These are phyloP conservation scores for Drosophila pegasa DNA, from an alignment of 2,888 invertebrate species.

Conservation along the genomic window DNA sequence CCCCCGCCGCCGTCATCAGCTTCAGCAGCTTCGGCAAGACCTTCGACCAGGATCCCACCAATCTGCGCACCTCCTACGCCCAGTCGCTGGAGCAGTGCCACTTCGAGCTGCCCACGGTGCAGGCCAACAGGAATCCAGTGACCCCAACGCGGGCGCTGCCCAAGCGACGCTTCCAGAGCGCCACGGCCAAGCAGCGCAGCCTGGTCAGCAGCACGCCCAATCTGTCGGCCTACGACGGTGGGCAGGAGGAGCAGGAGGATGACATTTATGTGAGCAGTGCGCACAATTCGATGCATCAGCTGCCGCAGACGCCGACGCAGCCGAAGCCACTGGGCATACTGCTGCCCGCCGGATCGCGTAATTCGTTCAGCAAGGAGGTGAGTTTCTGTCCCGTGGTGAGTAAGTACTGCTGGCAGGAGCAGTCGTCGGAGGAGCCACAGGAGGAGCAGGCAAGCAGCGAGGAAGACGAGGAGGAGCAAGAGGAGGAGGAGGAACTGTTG, in stretches of 20 bases:
- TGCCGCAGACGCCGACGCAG: slow-evolving; percentile 82
- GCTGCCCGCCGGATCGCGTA: slow-evolving; percentile 80
- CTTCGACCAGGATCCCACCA: slow-evolving; percentile 85
- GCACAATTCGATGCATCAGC: slow-evolving; percentile 87
- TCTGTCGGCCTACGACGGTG: slow-evolving; percentile 84
- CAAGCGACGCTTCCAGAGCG: slow-evolving; percentile 80
- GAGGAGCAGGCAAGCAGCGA: slow-evolving; percentile 47
- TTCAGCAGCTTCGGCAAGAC: slow-evolving; percentile 75
- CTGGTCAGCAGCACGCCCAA: slow-evolving; percentile 88
- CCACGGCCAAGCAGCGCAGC: slow-evolving; percentile 74
- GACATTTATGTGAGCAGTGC: slow-evolving; percentile 87
- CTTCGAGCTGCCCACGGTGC: slow-evolving; percentile 72
- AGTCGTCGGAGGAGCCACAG: slow-evolving; percentile 85
- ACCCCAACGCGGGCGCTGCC: slow-evolving; percentile 53
- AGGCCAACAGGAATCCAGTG: slow-evolving; percentile 45
- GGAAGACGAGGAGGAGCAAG: slow-evolving; percentile 41
- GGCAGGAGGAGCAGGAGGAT: slow-evolving; percentile 84
- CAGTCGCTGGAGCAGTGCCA: slow-evolving; percentile 84
- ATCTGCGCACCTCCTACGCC: slow-evolving; percentile 83
- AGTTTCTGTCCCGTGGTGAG: slow-evolving; percentile 93
- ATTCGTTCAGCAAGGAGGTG: slow-evolving; percentile 87
- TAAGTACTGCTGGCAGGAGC: slow-evolving; percentile 91
- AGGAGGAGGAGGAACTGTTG: slow-evolving; percentile 63
- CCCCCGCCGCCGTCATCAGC: slow-evolving; percentile 44
- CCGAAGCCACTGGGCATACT: slow-evolving; percentile 85